phyloP scores from a whole-genome alignment of 1,140 invertebrate genomes.

The Musca vetustissima region DNA sequence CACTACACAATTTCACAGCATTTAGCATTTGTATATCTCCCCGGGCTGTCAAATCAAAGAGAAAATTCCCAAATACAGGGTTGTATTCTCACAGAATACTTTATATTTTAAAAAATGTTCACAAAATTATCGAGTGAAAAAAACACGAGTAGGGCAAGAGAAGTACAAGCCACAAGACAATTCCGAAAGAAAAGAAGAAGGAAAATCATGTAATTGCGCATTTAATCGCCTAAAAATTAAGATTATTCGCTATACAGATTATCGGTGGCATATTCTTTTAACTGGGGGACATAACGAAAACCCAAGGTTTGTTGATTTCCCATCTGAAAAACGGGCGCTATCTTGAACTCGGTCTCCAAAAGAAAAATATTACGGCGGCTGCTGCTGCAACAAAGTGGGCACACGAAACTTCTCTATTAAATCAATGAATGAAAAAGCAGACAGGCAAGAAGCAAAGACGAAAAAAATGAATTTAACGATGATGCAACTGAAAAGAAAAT shows the following conservation, averaged over 20 bases:
- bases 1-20: not conserved
- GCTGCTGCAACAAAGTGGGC: no score
- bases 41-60: not conserved
- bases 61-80: not conserved
- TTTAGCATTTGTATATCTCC: not conserved
- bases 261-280: no score
- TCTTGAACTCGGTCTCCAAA: no score
- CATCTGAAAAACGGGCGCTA: no score
- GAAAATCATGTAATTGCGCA: slow-evolving; percentile 23
- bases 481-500: slow-evolving; percentile 11
- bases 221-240: not conserved
- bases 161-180: slow-evolving; percentile 23
- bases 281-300: no score
- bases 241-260: no score
- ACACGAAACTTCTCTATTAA: not conserved
- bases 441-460: not conserved
- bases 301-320: no score
- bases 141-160: slow-evolving; percentile 23
- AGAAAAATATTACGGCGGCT: no score
- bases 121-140: slow-evolving; percentile 24
- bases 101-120: slow-evolving; percentile 20
- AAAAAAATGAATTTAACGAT: not conserved
- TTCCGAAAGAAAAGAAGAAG: slow-evolving; percentile 19
- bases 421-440: slow-evolving; percentile 10
- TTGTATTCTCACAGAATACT: slow-evolving; percentile 8